Conservation (phyloP, 2,797 vertebrate genomes). For the Nannoperca obscura region DNA sequence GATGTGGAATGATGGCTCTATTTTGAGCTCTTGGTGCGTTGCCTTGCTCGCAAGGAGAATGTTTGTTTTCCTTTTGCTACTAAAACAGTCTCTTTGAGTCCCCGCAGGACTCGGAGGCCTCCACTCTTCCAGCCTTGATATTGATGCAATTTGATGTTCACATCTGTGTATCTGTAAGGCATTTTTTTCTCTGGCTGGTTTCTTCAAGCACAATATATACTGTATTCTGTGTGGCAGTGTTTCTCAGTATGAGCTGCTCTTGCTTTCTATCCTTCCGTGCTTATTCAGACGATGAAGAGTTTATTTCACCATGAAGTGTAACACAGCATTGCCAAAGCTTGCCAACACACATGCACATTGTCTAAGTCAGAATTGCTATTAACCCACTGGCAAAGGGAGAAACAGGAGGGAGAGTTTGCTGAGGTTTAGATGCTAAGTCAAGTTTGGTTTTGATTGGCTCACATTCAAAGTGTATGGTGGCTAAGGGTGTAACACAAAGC, state of each 20-base stretch:
- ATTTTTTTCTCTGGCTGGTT: conserved; percentile 64
- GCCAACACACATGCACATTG: background rate
- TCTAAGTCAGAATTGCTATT: background rate
- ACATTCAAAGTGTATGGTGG: background rate
- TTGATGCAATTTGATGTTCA: conserved; percentile 79
- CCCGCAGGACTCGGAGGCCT: conserved; percentile 61
- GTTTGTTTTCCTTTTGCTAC: conserved; percentile 69
- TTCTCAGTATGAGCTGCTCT: conserved; percentile 11
- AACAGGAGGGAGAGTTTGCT: background rate
- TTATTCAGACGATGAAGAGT: conserved; percentile 15
- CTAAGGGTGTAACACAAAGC: background rate
- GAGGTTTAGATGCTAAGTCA: background rate
- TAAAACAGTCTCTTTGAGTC: conserved; percentile 76
- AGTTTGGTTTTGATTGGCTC: conserved; percentile 11
- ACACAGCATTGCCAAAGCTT: background rate
- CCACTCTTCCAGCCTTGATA: conserved; percentile 66
- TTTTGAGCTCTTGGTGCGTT: conserved; percentile 57
- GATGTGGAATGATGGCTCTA: conserved; percentile 43
- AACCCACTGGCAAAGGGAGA: conserved; percentile 7
- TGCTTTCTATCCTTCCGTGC: background rate
- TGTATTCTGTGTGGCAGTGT: conserved; percentile 4
- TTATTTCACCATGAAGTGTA: conserved; percentile 9
- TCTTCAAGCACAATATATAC: conserved; percentile 59
- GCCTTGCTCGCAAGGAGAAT: conserved; percentile 58
- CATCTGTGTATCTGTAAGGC: conserved; percentile 74